Percentiles rank a stretch among this genome's conserved stretches.
These are phyloP conservation scores for Thaumatotibia leucotreta DNA, from an alignment of 1,140 invertebrate species.

Conservation along the genomic window DNA sequence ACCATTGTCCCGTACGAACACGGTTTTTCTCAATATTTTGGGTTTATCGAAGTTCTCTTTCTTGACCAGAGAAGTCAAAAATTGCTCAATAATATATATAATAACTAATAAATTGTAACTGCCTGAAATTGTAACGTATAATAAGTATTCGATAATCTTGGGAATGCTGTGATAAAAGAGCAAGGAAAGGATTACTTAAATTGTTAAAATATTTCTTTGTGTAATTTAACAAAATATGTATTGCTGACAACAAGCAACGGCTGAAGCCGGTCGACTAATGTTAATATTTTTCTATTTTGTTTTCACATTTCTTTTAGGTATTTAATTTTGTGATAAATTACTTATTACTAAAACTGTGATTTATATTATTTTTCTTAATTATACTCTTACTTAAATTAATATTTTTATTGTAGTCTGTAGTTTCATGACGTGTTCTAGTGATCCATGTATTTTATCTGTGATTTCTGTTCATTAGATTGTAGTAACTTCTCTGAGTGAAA, in stretches of 20 bases:
- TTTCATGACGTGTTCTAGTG: constrained; percentile 23
- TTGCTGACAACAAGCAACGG: constrained; percentile 32
- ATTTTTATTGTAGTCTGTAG: constrained; percentile 17
- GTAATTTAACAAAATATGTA: constrained; percentile 14
- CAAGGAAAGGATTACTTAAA: constrained; percentile 24
- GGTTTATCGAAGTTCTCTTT: too few relatives aligned
- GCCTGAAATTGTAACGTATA: not conserved
- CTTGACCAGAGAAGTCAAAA: too few relatives aligned
- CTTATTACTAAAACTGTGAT: constrained; percentile 51
- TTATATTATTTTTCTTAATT: constrained; percentile 49
- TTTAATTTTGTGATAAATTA: constrained; percentile 39
- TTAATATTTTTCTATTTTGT: not conserved
- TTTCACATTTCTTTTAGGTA: constrained; percentile 1
- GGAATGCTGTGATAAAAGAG: constrained; percentile 49
- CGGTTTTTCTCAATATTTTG: too few relatives aligned
- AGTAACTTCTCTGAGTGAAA: constrained; percentile 45
- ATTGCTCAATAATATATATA: too few relatives aligned
- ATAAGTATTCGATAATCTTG: constrained; percentile 6
- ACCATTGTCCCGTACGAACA: too few relatives aligned
- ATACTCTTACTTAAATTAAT: constrained; percentile 33
- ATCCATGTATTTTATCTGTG: constrained; percentile 63
- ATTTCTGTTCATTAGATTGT: constrained; percentile 57
- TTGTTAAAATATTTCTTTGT: not conserved
- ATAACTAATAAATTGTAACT: too few relatives aligned
- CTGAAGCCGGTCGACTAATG: constrained; percentile 21